Conservation (phyloP, 2,888 invertebrate genomes). For the Subacronicta megacephala region DNA sequence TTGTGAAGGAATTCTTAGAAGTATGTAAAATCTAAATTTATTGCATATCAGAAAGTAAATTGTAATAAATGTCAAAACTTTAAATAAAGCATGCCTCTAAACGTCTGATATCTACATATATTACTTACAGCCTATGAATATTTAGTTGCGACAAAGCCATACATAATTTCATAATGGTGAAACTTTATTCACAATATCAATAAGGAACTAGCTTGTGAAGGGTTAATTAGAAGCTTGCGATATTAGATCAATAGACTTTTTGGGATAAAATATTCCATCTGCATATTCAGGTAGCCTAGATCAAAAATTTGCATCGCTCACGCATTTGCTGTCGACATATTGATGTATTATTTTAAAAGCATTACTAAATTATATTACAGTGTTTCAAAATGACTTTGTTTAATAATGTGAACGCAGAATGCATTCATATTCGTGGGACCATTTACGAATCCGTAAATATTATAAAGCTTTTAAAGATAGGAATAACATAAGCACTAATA, state of each 20-base stretch:
- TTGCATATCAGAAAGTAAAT: too few species aligned
- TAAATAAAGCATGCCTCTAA: conserved; percentile 4
- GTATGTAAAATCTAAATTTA: too few species aligned
- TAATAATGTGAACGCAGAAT: too few species aligned
- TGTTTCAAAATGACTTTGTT: too few species aligned
- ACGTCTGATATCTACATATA: conserved; percentile 7
- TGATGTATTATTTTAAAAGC: too few species aligned
- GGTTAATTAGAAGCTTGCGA: conserved; percentile 20
- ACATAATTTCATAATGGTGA: conserved; percentile 17
- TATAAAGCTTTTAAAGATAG: too few species aligned
- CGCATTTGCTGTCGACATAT: neutral
- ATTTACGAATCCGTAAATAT: too few species aligned
- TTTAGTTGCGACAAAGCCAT: conserved; percentile 18
- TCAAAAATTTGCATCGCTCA: conserved; percentile 2
- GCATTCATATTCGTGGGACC: too few species aligned
- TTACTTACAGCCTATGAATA: conserved; percentile 8
- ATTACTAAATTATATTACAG: too few species aligned
- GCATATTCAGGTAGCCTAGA: conserved; percentile 14
- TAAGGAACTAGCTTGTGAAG: conserved; percentile 8
- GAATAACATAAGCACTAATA: too few species aligned
- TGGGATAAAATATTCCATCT: neutral
- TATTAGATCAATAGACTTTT: conserved; percentile 13
- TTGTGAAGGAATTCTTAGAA: too few species aligned
- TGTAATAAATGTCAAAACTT: conserved; percentile 12
- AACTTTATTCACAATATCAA: conserved; percentile 20